phyloP scores from a whole-genome alignment of 2,113 vertebrate genomes.

The Echinops telfairi region DNA sequence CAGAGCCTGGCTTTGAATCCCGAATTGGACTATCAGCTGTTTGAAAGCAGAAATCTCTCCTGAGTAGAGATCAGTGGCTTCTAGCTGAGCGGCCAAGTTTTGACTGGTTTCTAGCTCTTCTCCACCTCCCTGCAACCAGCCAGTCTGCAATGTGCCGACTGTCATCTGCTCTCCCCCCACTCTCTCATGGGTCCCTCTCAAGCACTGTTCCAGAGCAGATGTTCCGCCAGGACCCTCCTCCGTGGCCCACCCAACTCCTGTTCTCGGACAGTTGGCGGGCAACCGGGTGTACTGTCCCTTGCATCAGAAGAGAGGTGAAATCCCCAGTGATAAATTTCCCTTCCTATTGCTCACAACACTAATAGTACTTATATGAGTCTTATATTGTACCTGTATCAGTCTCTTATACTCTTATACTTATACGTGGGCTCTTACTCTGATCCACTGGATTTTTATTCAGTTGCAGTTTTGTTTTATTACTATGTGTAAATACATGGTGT shows the following conservation, averaged over 20 bases:
- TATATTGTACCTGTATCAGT: not conserved
- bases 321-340: conserved; percentile 5
- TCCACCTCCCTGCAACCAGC: not conserved
- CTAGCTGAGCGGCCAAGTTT: not conserved
- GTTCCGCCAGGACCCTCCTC: not conserved
- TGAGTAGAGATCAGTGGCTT: not conserved
- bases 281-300: not conserved
- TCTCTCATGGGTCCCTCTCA: conserved; percentile 43
- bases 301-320: not conserved
- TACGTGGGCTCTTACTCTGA: conserved; percentile 1
- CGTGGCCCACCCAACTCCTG: not conserved
- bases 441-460: conserved; percentile 1
- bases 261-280: not conserved
- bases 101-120: not conserved
- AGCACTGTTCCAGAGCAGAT: conserved; percentile 24
- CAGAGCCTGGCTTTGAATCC: not conserved
- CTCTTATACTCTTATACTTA: not conserved
- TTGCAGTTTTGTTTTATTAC: conserved; percentile 1
- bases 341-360: not conserved
- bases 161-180: not conserved
- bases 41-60: not conserved
- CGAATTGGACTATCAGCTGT: not conserved
- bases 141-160: not conserved
- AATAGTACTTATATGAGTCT: not conserved
- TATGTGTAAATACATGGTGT: not conserved